Conservation (phyloP, 2,888 invertebrate species). For the Agrilus cyanescens region DNA sequence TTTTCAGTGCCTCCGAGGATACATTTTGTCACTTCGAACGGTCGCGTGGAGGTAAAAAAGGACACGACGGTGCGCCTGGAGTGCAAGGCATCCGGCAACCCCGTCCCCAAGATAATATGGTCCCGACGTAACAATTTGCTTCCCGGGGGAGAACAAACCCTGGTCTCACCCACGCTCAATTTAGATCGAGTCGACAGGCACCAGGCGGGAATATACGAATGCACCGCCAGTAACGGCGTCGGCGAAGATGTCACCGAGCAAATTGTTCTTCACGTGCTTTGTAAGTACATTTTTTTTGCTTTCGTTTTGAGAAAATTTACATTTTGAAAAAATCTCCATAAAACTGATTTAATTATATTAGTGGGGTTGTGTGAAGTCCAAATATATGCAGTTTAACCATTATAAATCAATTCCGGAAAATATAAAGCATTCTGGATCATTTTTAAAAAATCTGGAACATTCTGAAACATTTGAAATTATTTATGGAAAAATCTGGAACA, state of each 20-base stretch:
- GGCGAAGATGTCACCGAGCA: conserved; percentile 49
- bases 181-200: conserved; percentile 51
- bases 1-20: conserved; percentile 51
- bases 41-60: conserved; percentile 50
- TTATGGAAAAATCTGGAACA: too few species aligned
- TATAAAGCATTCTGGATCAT: too few species aligned
- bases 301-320: not conserved
- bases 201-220: conserved; percentile 51
- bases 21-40: conserved; percentile 48
- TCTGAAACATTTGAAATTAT: too few species aligned
- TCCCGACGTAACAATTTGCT: conserved; percentile 41
- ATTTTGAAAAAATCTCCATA: too few species aligned
- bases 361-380: too few species aligned
- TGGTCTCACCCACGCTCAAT: conserved; percentile 45
- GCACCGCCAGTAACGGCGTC: conserved; percentile 51
- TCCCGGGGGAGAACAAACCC: conserved; percentile 48
- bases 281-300: conserved; percentile 37
- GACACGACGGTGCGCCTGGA: conserved; percentile 38
- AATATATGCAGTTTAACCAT: too few species aligned
- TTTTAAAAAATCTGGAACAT: too few species aligned
- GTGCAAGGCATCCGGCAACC: conserved; percentile 41
- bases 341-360: too few species aligned
- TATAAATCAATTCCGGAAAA: too few species aligned
- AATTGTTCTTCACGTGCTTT: conserved; percentile 49
- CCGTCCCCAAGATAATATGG: conserved; percentile 41